These are phyloP conservation scores for Xestia rhomboidea DNA, from an alignment of 2,888 invertebrate genomes.

Conservation along the genomic window DNA sequence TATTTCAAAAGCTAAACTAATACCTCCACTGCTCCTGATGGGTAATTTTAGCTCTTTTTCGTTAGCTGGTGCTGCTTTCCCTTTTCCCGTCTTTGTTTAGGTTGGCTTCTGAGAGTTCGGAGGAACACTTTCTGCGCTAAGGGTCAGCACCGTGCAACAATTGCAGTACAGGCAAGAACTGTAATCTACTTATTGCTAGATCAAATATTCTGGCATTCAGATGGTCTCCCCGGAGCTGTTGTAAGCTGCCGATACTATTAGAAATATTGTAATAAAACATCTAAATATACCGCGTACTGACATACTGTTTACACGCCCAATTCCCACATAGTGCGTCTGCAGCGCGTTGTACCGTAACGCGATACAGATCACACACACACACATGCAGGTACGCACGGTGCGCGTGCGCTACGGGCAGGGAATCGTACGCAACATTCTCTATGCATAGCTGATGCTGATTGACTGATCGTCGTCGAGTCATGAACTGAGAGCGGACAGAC, in stretches of 20 bases:
- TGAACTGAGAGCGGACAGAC: constrained; percentile 15
- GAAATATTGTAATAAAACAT: constrained; percentile 25
- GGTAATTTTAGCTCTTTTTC: neutral
- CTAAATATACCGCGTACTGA: constrained; percentile 11
- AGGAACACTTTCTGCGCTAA: neutral
- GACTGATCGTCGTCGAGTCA: constrained; percentile 14
- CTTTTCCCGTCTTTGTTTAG: neutral
- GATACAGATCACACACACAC: constrained; percentile 48
- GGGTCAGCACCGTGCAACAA: neutral
- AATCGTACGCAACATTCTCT: constrained; percentile 51
- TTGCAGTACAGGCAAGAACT: neutral
- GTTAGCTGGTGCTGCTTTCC: neutral
- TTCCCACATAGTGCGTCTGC: constrained; percentile 47
- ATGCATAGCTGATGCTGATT: constrained; percentile 56
- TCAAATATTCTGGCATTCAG: neutral
- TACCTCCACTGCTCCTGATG: neutral
- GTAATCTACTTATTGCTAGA: neutral
- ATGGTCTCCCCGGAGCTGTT: neutral
- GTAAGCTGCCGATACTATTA: neutral
- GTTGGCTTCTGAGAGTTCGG: neutral
- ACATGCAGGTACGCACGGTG: neutral
- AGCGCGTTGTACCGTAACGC: constrained; percentile 61
- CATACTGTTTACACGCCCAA: constrained; percentile 47
- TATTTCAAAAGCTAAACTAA: neutral
- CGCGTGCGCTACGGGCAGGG: constrained; percentile 50